Conservation (phyloP, 2,797 vertebrate genomes). For the Garrulus glandarius region DNA sequence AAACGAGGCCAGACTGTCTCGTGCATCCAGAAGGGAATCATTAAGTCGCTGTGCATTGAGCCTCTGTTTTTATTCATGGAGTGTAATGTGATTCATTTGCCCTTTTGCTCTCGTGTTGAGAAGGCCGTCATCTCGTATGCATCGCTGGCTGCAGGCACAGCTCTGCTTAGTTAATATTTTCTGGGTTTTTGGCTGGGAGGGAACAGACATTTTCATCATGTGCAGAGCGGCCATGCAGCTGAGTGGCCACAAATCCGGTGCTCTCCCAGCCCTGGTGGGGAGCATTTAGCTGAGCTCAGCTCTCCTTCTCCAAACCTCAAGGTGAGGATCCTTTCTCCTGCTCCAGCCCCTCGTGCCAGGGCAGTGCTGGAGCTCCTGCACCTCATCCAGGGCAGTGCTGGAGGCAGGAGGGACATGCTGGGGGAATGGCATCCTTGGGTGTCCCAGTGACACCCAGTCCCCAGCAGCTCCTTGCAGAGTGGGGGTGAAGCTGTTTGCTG, state of each 20-base stretch:
- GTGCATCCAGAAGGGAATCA: neutral
- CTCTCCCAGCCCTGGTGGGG: neutral
- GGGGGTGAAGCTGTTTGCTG: accelerated
- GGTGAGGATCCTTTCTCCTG: accelerated
- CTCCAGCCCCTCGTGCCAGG: neutral
- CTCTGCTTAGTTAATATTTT: neutral
- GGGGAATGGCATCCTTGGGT: neutral
- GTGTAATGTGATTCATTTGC: slow-evolving; percentile 63
- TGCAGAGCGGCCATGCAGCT: neutral
- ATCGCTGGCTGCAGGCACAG: slow-evolving; percentile 40
- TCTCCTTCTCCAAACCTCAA: neutral
- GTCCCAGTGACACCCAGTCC: neutral
- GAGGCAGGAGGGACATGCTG: neutral
- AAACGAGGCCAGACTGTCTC: neutral
- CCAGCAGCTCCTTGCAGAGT: neutral
- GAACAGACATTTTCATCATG: neutral
- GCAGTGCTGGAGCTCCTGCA: neutral
- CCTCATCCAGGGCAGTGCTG: accelerated
- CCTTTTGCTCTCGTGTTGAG: slow-evolving; percentile 61
- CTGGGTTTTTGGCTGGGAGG: neutral
- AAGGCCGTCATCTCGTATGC: slow-evolving; percentile 48
- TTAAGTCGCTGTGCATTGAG: slow-evolving; percentile 32
- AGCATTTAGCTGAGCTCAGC: neutral
- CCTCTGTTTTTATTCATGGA: slow-evolving; percentile 53
- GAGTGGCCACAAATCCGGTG: accelerated